Evolutionary conservation across 2,113 vertebrate genomes (phyloP).

Genomic region (Syrmaticus mikado): DNA sequence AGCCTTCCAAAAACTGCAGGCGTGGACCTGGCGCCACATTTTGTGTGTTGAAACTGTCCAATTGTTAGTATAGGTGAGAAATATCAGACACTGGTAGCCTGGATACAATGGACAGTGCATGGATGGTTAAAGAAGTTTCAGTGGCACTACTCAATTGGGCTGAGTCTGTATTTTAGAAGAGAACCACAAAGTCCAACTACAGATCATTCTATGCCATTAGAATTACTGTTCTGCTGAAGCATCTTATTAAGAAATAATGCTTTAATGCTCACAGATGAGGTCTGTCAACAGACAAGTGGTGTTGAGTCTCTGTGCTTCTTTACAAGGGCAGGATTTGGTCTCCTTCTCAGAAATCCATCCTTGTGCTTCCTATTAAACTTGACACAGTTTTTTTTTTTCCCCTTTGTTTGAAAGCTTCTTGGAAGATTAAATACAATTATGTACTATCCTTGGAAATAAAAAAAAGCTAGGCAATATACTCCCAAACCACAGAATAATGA

Average conservation of each 20-base stretch:
- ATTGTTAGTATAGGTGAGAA: background rate
- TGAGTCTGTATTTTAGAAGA: background rate
- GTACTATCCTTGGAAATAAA: background rate
- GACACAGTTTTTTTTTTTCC: background rate
- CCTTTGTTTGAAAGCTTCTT: background rate
- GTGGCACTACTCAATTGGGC: background rate
- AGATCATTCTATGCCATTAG: background rate
- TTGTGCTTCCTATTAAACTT: background rate
- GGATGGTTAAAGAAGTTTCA: background rate
- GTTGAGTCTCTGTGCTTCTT: background rate
- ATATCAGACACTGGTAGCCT: background rate
- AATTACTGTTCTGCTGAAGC: background rate
- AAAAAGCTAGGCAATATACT: background rate
- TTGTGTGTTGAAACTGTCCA: background rate
- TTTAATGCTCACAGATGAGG: background rate
- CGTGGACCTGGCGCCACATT: background rate
- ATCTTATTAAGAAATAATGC: background rate
- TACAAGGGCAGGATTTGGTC: background rate
- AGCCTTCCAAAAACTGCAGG: accelerated
- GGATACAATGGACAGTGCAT: background rate
- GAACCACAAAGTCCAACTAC: background rate
- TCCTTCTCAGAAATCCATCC: background rate
- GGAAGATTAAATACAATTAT: background rate
- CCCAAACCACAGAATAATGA: background rate
- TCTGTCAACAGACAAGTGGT: background rate